These are phyloP conservation scores for Anguilla pacifica DNA, from an alignment of 2,797 vertebrate genomes.

Conservation along the genomic window DNA sequence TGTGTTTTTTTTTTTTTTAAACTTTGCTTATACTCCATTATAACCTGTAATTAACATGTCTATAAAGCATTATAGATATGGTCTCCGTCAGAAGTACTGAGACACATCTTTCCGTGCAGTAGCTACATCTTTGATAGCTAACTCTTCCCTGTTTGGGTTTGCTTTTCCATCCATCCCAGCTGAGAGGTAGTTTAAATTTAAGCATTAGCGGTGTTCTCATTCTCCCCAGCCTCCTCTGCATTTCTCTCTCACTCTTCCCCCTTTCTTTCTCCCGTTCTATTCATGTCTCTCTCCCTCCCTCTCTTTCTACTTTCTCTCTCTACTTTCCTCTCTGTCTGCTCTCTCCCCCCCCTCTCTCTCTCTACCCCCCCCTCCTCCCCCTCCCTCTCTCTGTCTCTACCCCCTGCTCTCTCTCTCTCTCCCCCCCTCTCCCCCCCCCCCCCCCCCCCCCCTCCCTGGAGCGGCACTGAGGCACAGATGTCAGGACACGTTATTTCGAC, in stretches of 20 bases:
- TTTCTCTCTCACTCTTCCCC: slow-evolving; percentile 17
- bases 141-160: neutral
- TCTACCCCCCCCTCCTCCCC: slow-evolving; percentile 22
- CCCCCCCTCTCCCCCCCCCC: neutral
- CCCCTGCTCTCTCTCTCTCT: slow-evolving; percentile 5
- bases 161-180: neutral
- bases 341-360: slow-evolving; percentile 44
- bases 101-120: neutral
- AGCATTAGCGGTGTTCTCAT: neutral
- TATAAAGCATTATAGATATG: no score
- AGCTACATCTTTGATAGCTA: slow-evolving; percentile 51
- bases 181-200: no score
- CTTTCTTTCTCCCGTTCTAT: slow-evolving; percentile 9
- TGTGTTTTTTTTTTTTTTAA: no score
- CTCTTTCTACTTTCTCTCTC: slow-evolving; percentile 12
- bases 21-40: no score
- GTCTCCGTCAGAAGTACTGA: no score
- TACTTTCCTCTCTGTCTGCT: slow-evolving; percentile 59
- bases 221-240: slow-evolving; percentile 15
- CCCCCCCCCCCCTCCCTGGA: slow-evolving; percentile 50
- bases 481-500: slow-evolving; percentile 75
- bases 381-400: slow-evolving; percentile 41
- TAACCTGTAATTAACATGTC: no score
- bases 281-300: no score
- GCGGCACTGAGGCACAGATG: slow-evolving; percentile 73